phyloP scores from a whole-genome alignment of 2,888 invertebrate genomes.

The Volucella zonaria region DNA sequence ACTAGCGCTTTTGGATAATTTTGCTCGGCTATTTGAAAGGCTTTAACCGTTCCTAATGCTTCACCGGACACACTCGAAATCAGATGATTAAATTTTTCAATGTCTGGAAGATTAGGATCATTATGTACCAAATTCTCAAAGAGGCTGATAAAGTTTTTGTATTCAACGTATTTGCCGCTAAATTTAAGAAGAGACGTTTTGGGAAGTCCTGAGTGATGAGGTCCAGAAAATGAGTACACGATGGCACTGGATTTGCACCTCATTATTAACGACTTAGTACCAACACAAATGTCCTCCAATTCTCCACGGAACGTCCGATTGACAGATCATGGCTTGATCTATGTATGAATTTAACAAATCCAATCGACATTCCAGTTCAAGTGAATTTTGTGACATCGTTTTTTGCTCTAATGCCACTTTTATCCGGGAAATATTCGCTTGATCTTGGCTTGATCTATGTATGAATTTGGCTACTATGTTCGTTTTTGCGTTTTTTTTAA shows the following conservation, averaged over 20 bases:
- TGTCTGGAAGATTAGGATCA: too few species aligned
- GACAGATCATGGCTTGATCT: too few species aligned
- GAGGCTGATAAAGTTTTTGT: slow-evolving; percentile 43
- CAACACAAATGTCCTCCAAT: slow-evolving; percentile 17
- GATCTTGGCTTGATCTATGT: too few species aligned
- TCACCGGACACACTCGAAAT: slow-evolving; percentile 59
- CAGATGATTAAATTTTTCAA: too few species aligned
- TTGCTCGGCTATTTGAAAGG: slow-evolving; percentile 48
- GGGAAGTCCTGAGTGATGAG: slow-evolving; percentile 30
- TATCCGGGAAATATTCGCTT: too few species aligned
- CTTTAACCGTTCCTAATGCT: slow-evolving; percentile 64
- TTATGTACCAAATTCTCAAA: too few species aligned
- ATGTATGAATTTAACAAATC: too few species aligned
- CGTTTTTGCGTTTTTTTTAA: too few species aligned
- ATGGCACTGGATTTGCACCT: slow-evolving; percentile 10
- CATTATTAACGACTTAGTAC: slow-evolving; percentile 10
- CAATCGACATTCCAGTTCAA: too few species aligned
- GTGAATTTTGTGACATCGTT: too few species aligned
- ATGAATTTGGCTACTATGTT: too few species aligned
- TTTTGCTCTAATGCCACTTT: too few species aligned
- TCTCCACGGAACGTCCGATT: slow-evolving; percentile 1
- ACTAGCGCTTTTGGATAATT: slow-evolving; percentile 55
- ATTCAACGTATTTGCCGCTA: slow-evolving; percentile 25
- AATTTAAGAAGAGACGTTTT: slow-evolving; percentile 46
- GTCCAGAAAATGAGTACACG: slow-evolving; percentile 16